Evolutionary conservation across 2,113 vertebrate species (phyloP).

Genomic region (Dipodomys spectabilis): DNA sequence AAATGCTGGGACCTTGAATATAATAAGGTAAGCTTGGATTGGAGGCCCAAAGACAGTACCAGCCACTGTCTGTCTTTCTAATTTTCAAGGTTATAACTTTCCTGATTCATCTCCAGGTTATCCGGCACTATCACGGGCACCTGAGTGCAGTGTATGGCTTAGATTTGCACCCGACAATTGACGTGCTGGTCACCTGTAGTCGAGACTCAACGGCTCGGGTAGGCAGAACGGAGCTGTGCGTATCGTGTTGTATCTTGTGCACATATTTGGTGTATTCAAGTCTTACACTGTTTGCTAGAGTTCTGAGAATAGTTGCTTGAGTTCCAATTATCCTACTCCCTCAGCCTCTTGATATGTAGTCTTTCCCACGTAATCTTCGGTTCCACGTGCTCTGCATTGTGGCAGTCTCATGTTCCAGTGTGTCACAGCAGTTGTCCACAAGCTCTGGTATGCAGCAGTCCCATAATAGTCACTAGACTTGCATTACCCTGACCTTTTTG

Average conservation of each 20-base stretch:
- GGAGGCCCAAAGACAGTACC: background rate
- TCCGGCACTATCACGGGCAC: constrained; percentile 98
- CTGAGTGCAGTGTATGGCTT: constrained; percentile 97
- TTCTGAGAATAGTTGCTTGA: background rate
- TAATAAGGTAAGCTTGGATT: constrained; percentile 91
- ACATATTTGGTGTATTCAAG: background rate
- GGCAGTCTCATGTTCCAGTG: background rate
- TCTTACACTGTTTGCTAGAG: too few relatives aligned
- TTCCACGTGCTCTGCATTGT: background rate
- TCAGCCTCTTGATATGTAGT: background rate
- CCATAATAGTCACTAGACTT: background rate
- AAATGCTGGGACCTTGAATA: constrained; percentile 99
- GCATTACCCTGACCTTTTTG: background rate
- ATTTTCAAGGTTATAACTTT: background rate
- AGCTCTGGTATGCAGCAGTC: background rate
- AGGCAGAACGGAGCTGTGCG: constrained; percentile 56
- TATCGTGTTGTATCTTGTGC: background rate
- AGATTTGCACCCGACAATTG: constrained; percentile 97
- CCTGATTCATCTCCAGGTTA: constrained; percentile 88
- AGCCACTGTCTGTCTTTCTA: background rate
- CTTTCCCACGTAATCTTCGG: background rate
- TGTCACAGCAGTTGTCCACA: background rate
- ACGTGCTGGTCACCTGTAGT: constrained; percentile 97
- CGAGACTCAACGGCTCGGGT: constrained; percentile 97
- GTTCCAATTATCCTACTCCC: background rate